Percentiles rank a stretch among this genome's conserved stretches.
Conservation (phyloP, 35 echinoderm and acorn worm genomes). For the Apostichopus japonicus region DNA sequence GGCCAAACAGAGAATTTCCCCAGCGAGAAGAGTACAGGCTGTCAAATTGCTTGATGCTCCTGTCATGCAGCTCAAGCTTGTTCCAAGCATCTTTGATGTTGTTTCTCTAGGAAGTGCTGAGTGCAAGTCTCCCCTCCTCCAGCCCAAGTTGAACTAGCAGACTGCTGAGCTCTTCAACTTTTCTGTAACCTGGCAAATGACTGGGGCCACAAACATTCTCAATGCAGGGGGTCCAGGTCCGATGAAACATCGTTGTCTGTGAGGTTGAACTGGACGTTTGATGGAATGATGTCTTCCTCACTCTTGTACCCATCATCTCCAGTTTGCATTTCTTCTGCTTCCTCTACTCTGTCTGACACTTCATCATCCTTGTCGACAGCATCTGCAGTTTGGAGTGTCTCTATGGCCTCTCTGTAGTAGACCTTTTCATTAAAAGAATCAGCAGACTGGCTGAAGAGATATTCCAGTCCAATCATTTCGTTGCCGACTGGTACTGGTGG, state of each 20-base stretch:
- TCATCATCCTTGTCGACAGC: neutral
- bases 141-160: constrained; percentile 35
- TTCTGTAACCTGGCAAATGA: too few species aligned
- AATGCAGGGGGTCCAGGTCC: constrained; percentile 34
- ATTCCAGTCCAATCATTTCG: constrained; percentile 68
- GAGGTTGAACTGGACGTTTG: neutral
- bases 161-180: constrained; percentile 33
- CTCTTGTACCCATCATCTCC: constrained; percentile 23
- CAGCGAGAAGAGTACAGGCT: too few species aligned
- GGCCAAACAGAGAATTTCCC: too few species aligned
- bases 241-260: neutral
- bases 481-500: constrained; percentile 18
- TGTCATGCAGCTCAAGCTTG: too few species aligned
- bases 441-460: constrained; percentile 56
- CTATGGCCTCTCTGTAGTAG: constrained; percentile 1
- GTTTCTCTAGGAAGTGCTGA: constrained; percentile 5
- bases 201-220: constrained; percentile 70
- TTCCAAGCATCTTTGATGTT: constrained; percentile 49
- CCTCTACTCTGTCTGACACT: neutral
- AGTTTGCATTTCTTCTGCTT: neutral
- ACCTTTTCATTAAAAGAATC: neutral
- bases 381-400: neutral
- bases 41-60: too few species aligned
- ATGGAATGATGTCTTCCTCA: constrained; percentile 39
- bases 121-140: constrained; percentile 54